These are phyloP conservation scores for Orussus abietinus DNA, from an alignment of 1,140 invertebrate species.

Conservation along the genomic window DNA sequence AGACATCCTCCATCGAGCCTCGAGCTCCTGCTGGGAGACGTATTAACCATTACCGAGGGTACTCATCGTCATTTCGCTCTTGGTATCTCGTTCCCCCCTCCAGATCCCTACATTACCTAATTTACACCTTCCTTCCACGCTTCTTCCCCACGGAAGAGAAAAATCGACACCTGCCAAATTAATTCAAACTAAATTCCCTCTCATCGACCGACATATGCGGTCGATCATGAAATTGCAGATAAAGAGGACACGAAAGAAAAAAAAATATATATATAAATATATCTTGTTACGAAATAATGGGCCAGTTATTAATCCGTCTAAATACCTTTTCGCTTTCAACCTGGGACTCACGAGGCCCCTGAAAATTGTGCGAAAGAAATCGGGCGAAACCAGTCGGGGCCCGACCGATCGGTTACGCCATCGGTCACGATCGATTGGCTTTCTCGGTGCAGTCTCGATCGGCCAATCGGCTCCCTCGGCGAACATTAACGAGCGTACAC, in stretches of 20 bases:
- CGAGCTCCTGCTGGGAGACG: slow-evolving; percentile 29
- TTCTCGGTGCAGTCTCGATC: not conserved
- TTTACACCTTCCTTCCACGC: not conserved
- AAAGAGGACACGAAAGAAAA: not conserved
- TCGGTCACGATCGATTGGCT: slow-evolving; percentile 1
- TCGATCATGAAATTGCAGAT: not conserved
- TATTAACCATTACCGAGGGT: slow-evolving; percentile 20
- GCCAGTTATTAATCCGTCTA: no score
- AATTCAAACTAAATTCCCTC: no score
- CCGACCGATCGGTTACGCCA: not conserved
- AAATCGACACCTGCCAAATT: not conserved
- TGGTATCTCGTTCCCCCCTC: not conserved
- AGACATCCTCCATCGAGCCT: slow-evolving; percentile 28
- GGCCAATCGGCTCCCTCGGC: not conserved
- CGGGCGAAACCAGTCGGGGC: no score
- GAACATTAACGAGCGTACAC: not conserved
- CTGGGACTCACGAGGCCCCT: no score
- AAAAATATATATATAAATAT: not conserved
- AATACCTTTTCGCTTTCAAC: no score
- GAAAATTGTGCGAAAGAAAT: no score
- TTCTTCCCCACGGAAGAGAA: slow-evolving; percentile 6
- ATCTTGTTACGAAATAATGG: no score
- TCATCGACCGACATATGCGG: not conserved
- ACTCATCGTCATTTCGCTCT: slow-evolving; percentile 6
- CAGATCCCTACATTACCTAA: slow-evolving; percentile 1